A percentile compares a stretch with the other conserved stretches of the same genome.
These are phyloP conservation scores for Nycticorax nycticorax DNA, from an alignment of 2,113 vertebrate genomes.

Conservation along the genomic window DNA sequence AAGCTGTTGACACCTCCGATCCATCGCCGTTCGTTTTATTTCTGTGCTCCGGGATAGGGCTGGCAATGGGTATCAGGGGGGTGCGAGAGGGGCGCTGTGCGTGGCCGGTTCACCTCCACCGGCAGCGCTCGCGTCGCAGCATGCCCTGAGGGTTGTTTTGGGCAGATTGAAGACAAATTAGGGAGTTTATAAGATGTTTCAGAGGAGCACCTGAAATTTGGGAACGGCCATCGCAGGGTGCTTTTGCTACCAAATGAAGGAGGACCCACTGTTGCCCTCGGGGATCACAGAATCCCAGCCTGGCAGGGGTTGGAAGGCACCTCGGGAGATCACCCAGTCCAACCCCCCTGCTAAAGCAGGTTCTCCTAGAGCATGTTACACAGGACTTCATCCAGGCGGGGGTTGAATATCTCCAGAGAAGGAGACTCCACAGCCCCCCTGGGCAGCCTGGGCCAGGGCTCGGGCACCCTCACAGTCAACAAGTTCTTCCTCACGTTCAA, in stretches of 20 bases:
- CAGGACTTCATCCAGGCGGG: too few relatives aligned
- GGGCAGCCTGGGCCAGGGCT: too few relatives aligned
- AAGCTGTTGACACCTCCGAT: not conserved
- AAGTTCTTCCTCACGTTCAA: too few relatives aligned
- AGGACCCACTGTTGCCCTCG: accelerated
- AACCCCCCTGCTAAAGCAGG: too few relatives aligned
- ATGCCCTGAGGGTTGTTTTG: accelerated
- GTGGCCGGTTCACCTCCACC: not conserved
- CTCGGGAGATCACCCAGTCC: too few relatives aligned
- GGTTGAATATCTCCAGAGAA: too few relatives aligned
- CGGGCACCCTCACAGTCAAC: too few relatives aligned
- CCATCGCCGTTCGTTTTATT: not conserved
- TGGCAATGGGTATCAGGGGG: not conserved
- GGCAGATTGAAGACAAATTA: not conserved
- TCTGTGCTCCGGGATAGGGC: not conserved
- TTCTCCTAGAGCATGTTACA: too few relatives aligned
- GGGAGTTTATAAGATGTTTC: not conserved
- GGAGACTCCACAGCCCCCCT: too few relatives aligned
- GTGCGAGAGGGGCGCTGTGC: accelerated
- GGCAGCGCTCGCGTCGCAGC: accelerated
- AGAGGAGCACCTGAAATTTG: not conserved
- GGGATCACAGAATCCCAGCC: not conserved
- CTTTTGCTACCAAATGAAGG: not conserved
- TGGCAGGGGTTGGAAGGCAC: too few relatives aligned
- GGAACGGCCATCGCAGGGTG: accelerated